A percentile compares a stretch with the other conserved stretches of the same genome.
These are phyloP conservation scores for Andrena praecox DNA, from an alignment of 2,888 invertebrate species.

Conservation along the genomic window DNA sequence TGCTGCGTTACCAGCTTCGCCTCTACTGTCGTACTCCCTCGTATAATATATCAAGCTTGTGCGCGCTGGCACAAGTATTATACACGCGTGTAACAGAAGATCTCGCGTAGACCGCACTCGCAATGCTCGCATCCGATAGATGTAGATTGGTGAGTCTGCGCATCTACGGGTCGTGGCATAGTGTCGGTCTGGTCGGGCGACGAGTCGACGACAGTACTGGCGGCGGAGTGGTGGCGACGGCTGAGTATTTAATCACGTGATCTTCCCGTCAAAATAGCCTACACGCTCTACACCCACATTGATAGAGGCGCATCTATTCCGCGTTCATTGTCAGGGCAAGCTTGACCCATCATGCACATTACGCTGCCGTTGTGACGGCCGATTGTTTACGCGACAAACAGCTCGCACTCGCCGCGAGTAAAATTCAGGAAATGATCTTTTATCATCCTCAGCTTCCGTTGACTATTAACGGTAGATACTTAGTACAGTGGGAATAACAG, in stretches of 20 bases:
- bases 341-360: slow-evolving; percentile 4
- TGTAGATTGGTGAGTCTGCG: slow-evolving; percentile 25
- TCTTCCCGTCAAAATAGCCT: slow-evolving; percentile 94
- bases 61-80: slow-evolving; percentile 10
- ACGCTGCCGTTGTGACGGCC: background rate
- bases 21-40: slow-evolving; percentile 37
- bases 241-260: slow-evolving; percentile 88
- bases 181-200: slow-evolving; percentile 38
- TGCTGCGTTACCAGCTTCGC: slow-evolving; percentile 56
- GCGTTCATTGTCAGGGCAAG: slow-evolving; percentile 65
- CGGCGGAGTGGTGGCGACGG: slow-evolving; percentile 62
- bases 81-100: slow-evolving; percentile 28
- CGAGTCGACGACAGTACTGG: slow-evolving; percentile 51
- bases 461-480: too few relatives aligned
- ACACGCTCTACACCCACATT: slow-evolving; percentile 41
- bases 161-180: slow-evolving; percentile 48
- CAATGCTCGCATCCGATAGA: slow-evolving; percentile 39
- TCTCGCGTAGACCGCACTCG: slow-evolving; percentile 27
- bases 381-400: slow-evolving; percentile 1
- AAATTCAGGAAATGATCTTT: too few relatives aligned
- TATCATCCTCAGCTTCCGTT: too few relatives aligned
- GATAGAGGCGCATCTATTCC: slow-evolving; percentile 41
- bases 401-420: background rate
- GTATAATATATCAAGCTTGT: slow-evolving; percentile 25
- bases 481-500: too few relatives aligned